These are phyloP conservation scores for Seriola quinqueradiata DNA, from an alignment of 2,113 vertebrate genomes.

Conservation along the genomic window DNA sequence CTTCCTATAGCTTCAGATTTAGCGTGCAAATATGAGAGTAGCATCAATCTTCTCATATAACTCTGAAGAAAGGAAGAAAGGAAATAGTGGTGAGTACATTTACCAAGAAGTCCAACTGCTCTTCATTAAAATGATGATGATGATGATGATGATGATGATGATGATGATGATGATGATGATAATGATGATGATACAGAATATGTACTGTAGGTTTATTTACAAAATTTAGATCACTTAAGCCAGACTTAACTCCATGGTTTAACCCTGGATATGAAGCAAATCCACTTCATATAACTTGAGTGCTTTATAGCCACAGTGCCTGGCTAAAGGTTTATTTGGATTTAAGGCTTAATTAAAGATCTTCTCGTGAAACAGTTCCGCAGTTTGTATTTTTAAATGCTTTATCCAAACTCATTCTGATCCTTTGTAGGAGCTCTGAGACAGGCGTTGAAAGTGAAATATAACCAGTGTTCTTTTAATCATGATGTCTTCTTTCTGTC, in stretches of 20 bases:
- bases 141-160: background rate
- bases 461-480: slow-evolving; percentile 9
- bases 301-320: background rate
- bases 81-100: background rate
- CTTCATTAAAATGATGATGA: background rate
- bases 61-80: background rate
- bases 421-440: background rate
- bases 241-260: background rate
- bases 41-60: background rate
- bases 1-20: background rate
- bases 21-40: background rate
- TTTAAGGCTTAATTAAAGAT: slow-evolving; percentile 1
- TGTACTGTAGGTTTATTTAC: background rate
- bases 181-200: background rate
- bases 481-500: background rate
- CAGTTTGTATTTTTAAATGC: background rate
- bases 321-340: background rate
- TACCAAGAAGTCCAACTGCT: background rate
- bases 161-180: background rate
- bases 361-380: background rate
- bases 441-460: slow-evolving; percentile 11
- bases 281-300: background rate
- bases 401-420: background rate
- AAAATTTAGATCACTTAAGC: background rate
- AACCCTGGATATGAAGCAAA: background rate